Evolutionary conservation across 2,888 invertebrate species (phyloP), one percentile per base, ranked within the genome.

Genomic region (Rhamnusium bicolor): DNA sequence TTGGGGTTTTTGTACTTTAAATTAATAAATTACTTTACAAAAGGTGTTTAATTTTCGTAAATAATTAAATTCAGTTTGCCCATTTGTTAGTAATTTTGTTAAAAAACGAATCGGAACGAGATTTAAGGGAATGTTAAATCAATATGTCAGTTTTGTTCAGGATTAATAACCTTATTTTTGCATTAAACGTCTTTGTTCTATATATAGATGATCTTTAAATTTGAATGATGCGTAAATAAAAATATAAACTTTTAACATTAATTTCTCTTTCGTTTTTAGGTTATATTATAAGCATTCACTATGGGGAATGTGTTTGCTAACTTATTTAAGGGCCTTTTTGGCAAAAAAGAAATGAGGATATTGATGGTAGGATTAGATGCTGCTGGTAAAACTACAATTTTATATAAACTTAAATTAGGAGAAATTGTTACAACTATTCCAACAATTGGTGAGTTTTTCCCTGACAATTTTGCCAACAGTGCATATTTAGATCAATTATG

Each of bases 261-360:
- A n/a, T 69, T n/a, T 67, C 46, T 73, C 54, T 75, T 19, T 67
- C 75, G 51, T 71, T 84, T 85, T 74, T 78, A 85, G 86, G 84
- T 87, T 83, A 82, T 80, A 82, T 81, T 53, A 78, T 87, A 87
- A 91, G 89, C 89, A 90, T 89, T 89, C 91, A 93, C 90, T 90
- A 99, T 99, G 99, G 98, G 99, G 91, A 97, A 97, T 92, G 94
- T 97, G 90, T 97, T 99, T 91, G 94, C 96, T 87, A 96, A 95
- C 91, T 92, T 99, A 90, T 99, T 99, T 92, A 97, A 97, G 93
- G 96, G 98, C 92, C 96, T 99, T 85, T 99, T 99, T 91, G 99
- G 99, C 92, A 99, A 99, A 92, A 99, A 98, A 89, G 98, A 99
- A 92, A 99, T 99, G 99, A 95, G 99, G 92, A 98, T 99, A 94